Evolutionary conservation across 2,888 invertebrate species (phyloP).

Genomic region (Pyrgus malvae): DNA sequence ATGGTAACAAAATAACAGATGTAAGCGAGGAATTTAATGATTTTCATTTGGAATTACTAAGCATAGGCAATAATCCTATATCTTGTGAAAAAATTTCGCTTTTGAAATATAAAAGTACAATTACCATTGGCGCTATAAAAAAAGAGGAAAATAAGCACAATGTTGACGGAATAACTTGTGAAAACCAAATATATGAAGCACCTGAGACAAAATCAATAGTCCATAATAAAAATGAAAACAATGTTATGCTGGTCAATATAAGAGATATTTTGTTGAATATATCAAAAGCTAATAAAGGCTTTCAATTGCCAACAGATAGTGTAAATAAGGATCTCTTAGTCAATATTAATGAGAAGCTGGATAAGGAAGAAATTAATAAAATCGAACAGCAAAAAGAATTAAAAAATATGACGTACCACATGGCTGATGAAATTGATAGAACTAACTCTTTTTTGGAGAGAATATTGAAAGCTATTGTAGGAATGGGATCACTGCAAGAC

Average conservation of each 20-base stretch:
- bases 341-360: background rate
- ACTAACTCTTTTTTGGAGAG: conserved; percentile 14
- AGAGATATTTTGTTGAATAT: conserved; percentile 11
- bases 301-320: background rate
- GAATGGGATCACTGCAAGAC: background rate
- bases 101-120: conserved; percentile 5
- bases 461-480: conserved; percentile 3
- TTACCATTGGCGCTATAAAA: conserved; percentile 25
- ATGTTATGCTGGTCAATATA: background rate
- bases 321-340: background rate
- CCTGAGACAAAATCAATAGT: too few species aligned
- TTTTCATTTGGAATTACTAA: conserved; percentile 19
- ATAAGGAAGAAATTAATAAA: background rate
- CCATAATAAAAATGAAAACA: background rate
- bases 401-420: conserved; percentile 6
- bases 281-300: background rate
- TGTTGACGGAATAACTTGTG: conserved; percentile 29
- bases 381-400: background rate
- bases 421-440: conserved; percentile 1
- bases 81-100: conserved; percentile 25
- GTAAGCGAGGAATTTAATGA: conserved; percentile 13
- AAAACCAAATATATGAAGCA: background rate
- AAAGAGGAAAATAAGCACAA: conserved; percentile 30
- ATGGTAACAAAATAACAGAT: conserved; percentile 29
- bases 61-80: conserved; percentile 31